These are phyloP conservation scores for Ranitomeya variabilis DNA, from an alignment of 2,113 vertebrate genomes.

Conservation along the genomic window DNA sequence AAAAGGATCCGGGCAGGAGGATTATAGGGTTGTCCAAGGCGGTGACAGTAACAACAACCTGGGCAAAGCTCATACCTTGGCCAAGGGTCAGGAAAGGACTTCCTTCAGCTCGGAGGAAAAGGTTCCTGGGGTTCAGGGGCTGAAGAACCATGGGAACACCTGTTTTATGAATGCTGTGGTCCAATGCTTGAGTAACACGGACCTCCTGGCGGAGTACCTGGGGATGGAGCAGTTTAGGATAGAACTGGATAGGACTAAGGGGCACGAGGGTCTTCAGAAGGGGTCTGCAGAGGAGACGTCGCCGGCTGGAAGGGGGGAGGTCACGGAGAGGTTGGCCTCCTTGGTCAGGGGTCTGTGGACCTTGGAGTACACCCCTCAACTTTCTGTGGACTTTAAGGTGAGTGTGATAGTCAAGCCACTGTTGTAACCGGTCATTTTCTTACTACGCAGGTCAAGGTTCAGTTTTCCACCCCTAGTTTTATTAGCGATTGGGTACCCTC, in stretches of 20 bases:
- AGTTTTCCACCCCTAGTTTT: too few relatives aligned
- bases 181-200: constrained; percentile 94
- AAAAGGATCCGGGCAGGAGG: constrained; percentile 51
- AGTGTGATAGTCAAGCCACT: constrained; percentile 40
- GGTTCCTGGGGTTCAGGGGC: constrained; percentile 82
- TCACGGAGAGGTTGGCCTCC: constrained; percentile 87
- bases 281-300: constrained; percentile 48
- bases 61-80: neutral
- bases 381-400: constrained; percentile 95
- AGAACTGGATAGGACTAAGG: constrained; percentile 65
- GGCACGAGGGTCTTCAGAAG: constrained; percentile 62
- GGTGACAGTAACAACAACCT: constrained; percentile 52
- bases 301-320: constrained; percentile 66
- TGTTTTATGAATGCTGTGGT: constrained; percentile 97
- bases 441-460: too few relatives aligned
- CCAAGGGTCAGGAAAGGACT: constrained; percentile 58
- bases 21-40: constrained; percentile 31
- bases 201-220: constrained; percentile 89
- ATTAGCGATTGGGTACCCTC: neutral
- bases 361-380: constrained; percentile 87
- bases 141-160: constrained; percentile 95
- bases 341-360: constrained; percentile 92
- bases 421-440: too few relatives aligned
- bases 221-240: constrained; percentile 81
- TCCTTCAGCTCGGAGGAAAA: constrained; percentile 63